Evolutionary conservation across 1,140 invertebrate genomes (phyloP).

Genomic region (Pseudomyrmex sp.): DNA sequence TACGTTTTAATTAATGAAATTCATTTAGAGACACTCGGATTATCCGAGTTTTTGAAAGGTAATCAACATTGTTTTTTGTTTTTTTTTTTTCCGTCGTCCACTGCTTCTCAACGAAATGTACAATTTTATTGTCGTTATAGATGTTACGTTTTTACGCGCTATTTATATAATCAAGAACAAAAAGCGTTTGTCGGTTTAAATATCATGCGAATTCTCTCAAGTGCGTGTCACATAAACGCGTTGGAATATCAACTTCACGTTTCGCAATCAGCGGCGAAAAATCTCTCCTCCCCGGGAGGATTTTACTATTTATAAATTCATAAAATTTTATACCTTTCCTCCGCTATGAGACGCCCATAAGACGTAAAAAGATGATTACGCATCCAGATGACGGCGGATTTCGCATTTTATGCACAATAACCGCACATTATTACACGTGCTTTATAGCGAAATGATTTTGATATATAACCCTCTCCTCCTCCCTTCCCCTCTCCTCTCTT

Average conservation of each 20-base stretch:
- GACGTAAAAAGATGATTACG: constrained; percentile 20
- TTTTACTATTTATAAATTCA: not conserved
- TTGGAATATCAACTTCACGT: not conserved
- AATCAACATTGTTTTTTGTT: constrained; percentile 43
- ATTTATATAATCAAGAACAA: too few species aligned
- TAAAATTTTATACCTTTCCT: not conserved
- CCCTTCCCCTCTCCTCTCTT: too few species aligned
- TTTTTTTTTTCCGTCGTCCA: constrained; percentile 14
- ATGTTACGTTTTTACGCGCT: too few species aligned
- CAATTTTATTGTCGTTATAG: constrained; percentile 8
- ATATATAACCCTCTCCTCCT: not conserved
- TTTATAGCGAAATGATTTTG: constrained; percentile 41
- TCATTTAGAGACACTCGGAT: constrained; percentile 34
- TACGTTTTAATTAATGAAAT: constrained; percentile 51
- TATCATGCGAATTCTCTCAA: not conserved
- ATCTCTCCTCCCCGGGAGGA: not conserved
- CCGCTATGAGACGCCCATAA: not conserved
- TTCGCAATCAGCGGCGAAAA: not conserved
- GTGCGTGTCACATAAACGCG: not conserved
- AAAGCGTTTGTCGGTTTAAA: not conserved
- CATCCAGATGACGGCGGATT: not conserved
- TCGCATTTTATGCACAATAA: constrained; percentile 25
- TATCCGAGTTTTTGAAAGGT: constrained; percentile 36
- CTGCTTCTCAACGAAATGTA: not conserved
- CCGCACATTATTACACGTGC: constrained; percentile 1